Base-by-base conservation (phyloP, 2,888 invertebrate species). In the Siphonodentalium dalli region DNA sequence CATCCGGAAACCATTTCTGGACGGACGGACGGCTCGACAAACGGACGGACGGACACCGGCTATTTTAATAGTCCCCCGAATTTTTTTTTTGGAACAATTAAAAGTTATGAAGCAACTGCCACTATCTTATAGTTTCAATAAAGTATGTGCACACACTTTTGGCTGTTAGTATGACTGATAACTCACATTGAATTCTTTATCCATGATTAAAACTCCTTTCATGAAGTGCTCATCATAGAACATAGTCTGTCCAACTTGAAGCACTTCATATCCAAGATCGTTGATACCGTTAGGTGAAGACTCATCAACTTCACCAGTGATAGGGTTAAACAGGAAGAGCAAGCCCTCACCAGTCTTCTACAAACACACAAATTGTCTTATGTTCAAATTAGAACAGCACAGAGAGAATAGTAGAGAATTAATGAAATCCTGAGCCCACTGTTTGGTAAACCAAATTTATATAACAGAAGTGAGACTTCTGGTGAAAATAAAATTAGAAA, bases 281-380 rank as follows among this genome's bases (percentile, higher is more conserved):
- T 54, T 42, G 11, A 75, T 75, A 21, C 46, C 52, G 27, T 50
- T 23, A 1, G 73, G 69, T 37, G 65, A 66, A 20, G 61, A 67
- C 9, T 64, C 58, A 3, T 72, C 58, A 6, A 72, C 63, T 35
- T 86, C 85, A 7, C 99, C 99, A 44, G 88, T 90, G 61, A 98
- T 91, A 0, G 98, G 98, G 85, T 99, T 91, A 79, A 99, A 89
- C 15, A 88, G 87, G 63, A 88, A 87, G 21, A 94, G 74, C 20
- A 90, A 49, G 2, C 74, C 74, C 43, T 70, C 58, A 20, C 75
- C 77, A 26, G 69, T 66, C 42, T 39, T 58, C 75, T 75, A 61
- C 20, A 56, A 51, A 20, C 23, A 39, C 9, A 26, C 4, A 4
- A 34, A n/a, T n/a, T n/a, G n/a, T n/a, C n/a, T n/a, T n/a, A n/a